These are phyloP conservation scores for Rhamphomyia laevipes DNA, from an alignment of 2,888 invertebrate genomes.

Conservation along the genomic window DNA sequence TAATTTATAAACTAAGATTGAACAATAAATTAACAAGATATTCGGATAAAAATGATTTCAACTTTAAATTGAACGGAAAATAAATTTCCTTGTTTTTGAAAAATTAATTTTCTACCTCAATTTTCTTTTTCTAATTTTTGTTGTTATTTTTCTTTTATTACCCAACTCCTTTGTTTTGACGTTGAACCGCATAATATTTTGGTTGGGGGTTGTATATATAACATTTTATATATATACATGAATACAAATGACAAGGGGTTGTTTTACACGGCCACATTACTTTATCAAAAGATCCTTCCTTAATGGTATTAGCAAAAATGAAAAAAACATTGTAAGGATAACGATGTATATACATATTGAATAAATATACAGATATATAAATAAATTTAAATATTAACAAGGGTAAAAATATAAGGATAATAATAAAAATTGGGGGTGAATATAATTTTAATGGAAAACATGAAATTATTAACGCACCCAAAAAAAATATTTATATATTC, in stretches of 20 bases:
- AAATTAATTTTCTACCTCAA: conserved; percentile 14
- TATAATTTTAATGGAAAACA: conserved; percentile 17
- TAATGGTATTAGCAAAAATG: neutral
- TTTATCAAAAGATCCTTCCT: neutral
- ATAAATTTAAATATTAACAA: no score
- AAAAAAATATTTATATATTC: neutral
- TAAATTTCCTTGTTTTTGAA: conserved; percentile 3
- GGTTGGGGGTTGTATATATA: conserved; percentile 13
- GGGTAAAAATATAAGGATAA: no score
- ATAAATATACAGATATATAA: no score
- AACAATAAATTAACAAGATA: conserved; percentile 8
- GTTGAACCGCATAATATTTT: conserved; percentile 36
- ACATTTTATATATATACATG: no score
- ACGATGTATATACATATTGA: conserved; percentile 12
- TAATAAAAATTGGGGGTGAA: conserved; percentile 8
- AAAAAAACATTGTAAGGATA: conserved; percentile 13
- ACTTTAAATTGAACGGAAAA: neutral
- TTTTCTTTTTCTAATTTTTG: neutral
- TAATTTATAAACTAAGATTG: no score
- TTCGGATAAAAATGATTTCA: no score
- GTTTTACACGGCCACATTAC: conserved; percentile 12
- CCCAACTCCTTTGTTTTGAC: conserved; percentile 33
- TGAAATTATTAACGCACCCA: conserved; percentile 17
- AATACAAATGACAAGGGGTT: conserved; percentile 11
- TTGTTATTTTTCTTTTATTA: neutral